Evolutionary conservation across 2,888 invertebrate species (phyloP), one percentile per base, ranked within the genome.

Genomic region (Agrochola lychnidis): DNA sequence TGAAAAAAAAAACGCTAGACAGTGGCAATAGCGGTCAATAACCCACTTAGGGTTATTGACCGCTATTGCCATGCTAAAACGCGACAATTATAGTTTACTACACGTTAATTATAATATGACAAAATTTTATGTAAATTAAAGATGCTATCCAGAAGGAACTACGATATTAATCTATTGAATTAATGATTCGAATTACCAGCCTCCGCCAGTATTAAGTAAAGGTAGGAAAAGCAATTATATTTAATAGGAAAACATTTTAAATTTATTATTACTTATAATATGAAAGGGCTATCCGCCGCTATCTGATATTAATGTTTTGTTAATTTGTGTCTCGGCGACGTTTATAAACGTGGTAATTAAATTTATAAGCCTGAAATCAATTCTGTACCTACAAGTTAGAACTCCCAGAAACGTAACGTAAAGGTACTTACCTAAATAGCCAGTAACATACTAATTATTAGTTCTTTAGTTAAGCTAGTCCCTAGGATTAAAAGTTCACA

Each of bases 221-320:
- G 22, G 57, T n/a, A 76, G 25, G 42, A 63, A 79, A 76, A 82
- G 36, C 82, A 82, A 81, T 82, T 76, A 76, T 9, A 56, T 64
- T 63, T 71, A 53, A 62, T 62, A 59, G 61, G 69, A 79, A 73
- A 57, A 67, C 73, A 40, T 36, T 67, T 67, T 67, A 51, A 36
- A 56, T 4, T 45, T 66, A 45, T 25, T 66, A 45, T 45, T 64
- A 45, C 66, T 19, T 66, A 25, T 22, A 14, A 51, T n/a, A 30
- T 66, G n/a, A 62, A 83, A 78, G 40, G 42, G 42, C 22, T 45
- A 51, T 19, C 56, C 36, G 25, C 56, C 36, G 64, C 25, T 83
- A 56, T 30, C 36, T 64, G n/a, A 14, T 62, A 57, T 45, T 56
- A 48, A 79, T 63, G 56, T 53, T 64, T 56, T 51, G 25, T 40